Evolutionary conservation across 2,113 vertebrate genomes (phyloP).

Genomic region (Drymodes brunneopygia): DNA sequence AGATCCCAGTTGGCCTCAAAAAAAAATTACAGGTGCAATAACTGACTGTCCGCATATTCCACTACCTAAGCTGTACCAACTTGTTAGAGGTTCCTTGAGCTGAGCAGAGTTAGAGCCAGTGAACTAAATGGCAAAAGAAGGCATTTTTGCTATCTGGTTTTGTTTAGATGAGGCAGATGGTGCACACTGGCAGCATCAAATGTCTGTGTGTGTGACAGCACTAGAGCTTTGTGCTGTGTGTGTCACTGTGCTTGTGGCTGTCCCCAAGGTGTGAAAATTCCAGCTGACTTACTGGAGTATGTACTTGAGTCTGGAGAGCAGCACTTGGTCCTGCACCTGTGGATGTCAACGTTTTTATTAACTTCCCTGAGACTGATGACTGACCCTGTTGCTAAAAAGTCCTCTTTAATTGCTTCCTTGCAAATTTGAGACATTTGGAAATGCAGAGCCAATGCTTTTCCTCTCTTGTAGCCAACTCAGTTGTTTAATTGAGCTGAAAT

Average conservation of each 20-base stretch:
- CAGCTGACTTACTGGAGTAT: neutral
- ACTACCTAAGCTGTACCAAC: neutral
- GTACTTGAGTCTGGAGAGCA: neutral
- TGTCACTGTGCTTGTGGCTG: neutral
- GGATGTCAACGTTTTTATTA: neutral
- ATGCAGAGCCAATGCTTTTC: neutral
- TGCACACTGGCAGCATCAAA: neutral
- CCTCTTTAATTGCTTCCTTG: neutral
- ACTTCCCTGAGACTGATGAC: neutral
- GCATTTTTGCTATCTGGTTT: neutral
- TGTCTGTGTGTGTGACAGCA: neutral
- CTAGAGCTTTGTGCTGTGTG: neutral
- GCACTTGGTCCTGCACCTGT: neutral
- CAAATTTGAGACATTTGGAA: neutral
- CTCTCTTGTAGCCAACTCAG: neutral
- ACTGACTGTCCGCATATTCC: neutral
- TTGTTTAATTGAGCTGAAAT: neutral
- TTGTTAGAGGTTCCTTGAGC: neutral
- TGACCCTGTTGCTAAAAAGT: neutral
- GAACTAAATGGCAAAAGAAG: neutral
- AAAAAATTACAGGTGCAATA: neutral
- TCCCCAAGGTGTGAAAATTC: neutral
- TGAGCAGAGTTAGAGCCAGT: neutral
- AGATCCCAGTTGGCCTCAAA: rapidly evolving
- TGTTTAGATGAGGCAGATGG: neutral